Evolutionary conservation across 2,113 vertebrate species (phyloP).

Genomic region (Daboia siamensis): DNA sequence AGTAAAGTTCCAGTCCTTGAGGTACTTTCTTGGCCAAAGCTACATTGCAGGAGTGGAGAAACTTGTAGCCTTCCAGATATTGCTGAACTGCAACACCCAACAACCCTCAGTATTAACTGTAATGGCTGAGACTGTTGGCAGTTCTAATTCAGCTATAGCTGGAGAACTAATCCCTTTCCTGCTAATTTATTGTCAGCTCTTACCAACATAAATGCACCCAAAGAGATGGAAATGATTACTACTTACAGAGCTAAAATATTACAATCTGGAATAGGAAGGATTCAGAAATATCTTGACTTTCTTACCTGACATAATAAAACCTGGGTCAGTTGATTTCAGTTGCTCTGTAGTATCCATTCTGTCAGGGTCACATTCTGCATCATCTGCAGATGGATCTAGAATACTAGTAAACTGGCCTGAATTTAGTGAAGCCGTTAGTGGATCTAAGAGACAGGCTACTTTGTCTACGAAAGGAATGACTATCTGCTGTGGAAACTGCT

Average conservation of each 20-base stretch:
- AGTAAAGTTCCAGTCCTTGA: neutral
- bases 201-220: neutral
- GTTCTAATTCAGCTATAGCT: neutral
- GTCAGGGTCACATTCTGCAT: neutral
- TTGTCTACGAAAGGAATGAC: conserved; percentile 40
- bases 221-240: neutral
- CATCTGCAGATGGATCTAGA: conserved; percentile 4
- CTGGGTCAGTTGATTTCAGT: conserved; percentile 41
- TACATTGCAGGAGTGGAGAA: neutral
- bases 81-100: neutral
- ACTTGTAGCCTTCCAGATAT: neutral
- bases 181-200: neutral
- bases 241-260: neutral
- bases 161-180: neutral
- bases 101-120: neutral
- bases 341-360: conserved; percentile 11
- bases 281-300: conserved; percentile 22
- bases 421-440: conserved; percentile 24
- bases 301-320: conserved; percentile 62
- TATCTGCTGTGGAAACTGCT: conserved; percentile 57
- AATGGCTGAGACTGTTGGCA: neutral
- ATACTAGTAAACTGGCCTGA: conserved; percentile 15
- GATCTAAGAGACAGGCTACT: conserved; percentile 39
- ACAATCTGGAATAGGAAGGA: conserved; percentile 9
- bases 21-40: neutral